Conservation (phyloP, 2,888 invertebrate genomes). For the Pediacus dermestoides region DNA sequence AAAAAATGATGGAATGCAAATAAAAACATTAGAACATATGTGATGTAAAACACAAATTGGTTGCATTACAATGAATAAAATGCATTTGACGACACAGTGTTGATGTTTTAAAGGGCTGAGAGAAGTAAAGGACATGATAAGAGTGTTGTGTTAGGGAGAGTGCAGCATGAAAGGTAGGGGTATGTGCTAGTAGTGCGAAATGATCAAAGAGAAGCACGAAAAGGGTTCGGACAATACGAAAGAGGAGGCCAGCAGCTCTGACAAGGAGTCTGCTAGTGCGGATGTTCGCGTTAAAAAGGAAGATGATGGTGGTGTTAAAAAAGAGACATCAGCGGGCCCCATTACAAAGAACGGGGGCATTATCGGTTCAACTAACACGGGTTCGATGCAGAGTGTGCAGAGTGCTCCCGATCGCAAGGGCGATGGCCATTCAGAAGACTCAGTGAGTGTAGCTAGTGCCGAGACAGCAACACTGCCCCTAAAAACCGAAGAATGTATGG, state of each 20-base stretch:
- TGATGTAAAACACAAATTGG: slow-evolving; percentile 49
- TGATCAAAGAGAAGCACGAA: slow-evolving; percentile 52
- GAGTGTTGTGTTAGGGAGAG: slow-evolving; percentile 40
- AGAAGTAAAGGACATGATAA: slow-evolving; percentile 38
- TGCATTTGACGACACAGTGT: slow-evolving; percentile 35
- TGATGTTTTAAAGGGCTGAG: slow-evolving; percentile 35
- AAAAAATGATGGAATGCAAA: slow-evolving; percentile 52
- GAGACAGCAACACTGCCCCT: slow-evolving; percentile 37
- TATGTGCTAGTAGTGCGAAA: slow-evolving; percentile 44
- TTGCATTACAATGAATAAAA: slow-evolving; percentile 40
- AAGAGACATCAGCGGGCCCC: slow-evolving; percentile 42
- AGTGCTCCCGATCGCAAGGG: slow-evolving; percentile 42
- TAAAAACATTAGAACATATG: slow-evolving; percentile 53
- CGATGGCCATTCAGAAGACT: slow-evolving; percentile 35
- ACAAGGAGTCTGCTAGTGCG: slow-evolving; percentile 44
- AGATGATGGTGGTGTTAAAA: slow-evolving; percentile 44
- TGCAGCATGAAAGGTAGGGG: slow-evolving; percentile 45
- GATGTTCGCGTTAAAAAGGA: slow-evolving; percentile 49
- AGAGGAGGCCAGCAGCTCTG: slow-evolving; percentile 49
- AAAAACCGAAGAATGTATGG: slow-evolving; percentile 47
- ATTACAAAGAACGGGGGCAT: slow-evolving; percentile 49
- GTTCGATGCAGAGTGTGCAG: slow-evolving; percentile 46
- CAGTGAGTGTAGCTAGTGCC: slow-evolving; percentile 25
- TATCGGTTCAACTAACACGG: slow-evolving; percentile 49
- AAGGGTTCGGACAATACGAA: slow-evolving; percentile 49